Base-by-base conservation (phyloP, 2,113 vertebrate genomes). In the Eonycteris spelaea region DNA sequence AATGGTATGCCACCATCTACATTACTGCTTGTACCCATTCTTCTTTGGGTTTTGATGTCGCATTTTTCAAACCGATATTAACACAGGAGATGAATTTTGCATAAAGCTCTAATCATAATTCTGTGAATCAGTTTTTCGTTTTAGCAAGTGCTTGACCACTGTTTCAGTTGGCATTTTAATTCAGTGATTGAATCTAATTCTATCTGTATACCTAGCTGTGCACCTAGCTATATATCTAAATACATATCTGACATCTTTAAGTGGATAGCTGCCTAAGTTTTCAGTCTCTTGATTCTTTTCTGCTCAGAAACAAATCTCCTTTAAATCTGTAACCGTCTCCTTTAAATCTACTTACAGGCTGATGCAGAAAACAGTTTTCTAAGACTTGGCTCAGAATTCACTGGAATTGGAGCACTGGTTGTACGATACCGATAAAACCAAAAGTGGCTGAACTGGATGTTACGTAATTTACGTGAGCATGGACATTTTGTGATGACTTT, bases 51-150 rank as follows among this genome's bases (percentile, higher is more conserved):
- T 88, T 97, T 82, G 40, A 61, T 68, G 83, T 74, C 75, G 43
- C 53, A 65, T 94, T 86, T 94, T 86, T 86, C 24, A 74, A 94
- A 93, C 55, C 28, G 78, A 16, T 70, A n/a, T 86, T 57, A 89
- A 28, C 77, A 89, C 19, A 68, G 67, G 28, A 45, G 24, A 78
- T 26, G 48, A 84, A 26, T 78, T 86, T 77, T 57, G 33, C 4
- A 68, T 79, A 70, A 83, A 70, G 28, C 28, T 80, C 67, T 77
- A 38, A 57, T 75, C 65, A 82, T n/a, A 85, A 85, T 74, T 90
- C 38, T 45, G 40, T 82, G 43, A 82, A n/a, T 68, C 40, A 28
- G 24, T 55, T 33, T 82, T 89, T 78, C 77, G n/a, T 78, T 90
- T 96, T 59, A 82, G 43, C 8, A 67, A 80, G 38, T 57, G 4